phyloP scores from a whole-genome alignment of 2,888 invertebrate genomes.

The Acleris sparsana region DNA sequence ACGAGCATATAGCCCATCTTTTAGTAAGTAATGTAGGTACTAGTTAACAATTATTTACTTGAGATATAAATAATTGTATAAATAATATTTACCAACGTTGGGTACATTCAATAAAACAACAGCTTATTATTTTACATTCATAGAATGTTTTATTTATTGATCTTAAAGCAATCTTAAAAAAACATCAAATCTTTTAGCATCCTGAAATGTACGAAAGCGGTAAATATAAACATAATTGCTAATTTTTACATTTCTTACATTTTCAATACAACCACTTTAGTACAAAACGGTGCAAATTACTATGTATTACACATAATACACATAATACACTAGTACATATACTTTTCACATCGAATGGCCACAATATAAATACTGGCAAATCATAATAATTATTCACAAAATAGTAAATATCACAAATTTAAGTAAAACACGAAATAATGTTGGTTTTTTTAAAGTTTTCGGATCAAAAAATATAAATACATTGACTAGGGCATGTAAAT shows the following conservation, averaged over 20 bases:
- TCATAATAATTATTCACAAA: slow-evolving; percentile 62
- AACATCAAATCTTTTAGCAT: slow-evolving; percentile 45
- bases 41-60: no score
- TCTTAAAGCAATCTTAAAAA: slow-evolving; percentile 68
- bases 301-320: slow-evolving; percentile 25
- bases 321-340: slow-evolving; percentile 33
- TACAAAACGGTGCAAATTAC: slow-evolving; percentile 26
- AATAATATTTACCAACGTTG: no score
- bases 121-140: slow-evolving; percentile 62
- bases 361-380: slow-evolving; percentile 66
- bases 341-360: slow-evolving; percentile 67
- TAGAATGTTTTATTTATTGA: slow-evolving; percentile 79
- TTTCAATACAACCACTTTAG: slow-evolving; percentile 22
- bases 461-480: slow-evolving; percentile 30
- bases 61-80: no score
- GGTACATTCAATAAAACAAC: slow-evolving; percentile 51
- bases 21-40: no score
- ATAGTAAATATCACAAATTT: slow-evolving; percentile 69
- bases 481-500: slow-evolving; percentile 39
- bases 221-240: slow-evolving; percentile 14
- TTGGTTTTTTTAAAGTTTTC: slow-evolving; percentile 18
- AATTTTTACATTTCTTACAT: slow-evolving; percentile 30
- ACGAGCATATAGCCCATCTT: no score
- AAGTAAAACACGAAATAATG: slow-evolving; percentile 53
- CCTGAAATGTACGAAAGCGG: slow-evolving; percentile 45